Evolutionary conservation across 2,888 invertebrate genomes (phyloP).

Genomic region (Neria commutata): DNA sequence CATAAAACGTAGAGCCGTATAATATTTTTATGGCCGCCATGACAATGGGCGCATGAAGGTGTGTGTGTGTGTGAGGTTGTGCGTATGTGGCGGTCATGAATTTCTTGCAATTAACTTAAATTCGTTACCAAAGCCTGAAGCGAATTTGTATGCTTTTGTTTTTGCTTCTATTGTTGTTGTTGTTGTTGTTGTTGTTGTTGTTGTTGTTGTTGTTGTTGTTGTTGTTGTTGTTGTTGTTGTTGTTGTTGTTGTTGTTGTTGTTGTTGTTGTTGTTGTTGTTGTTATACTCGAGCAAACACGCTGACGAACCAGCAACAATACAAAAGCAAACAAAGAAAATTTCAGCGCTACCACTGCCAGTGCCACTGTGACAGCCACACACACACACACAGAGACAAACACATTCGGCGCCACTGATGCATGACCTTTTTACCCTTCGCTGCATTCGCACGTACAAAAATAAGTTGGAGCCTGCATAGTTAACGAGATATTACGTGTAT

Average conservation of each 20-base stretch:
- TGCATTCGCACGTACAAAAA: neutral
- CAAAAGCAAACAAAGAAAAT: too few relatives aligned
- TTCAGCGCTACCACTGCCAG: too few relatives aligned
- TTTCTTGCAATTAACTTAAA: neutral
- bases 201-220: conserved; percentile 5
- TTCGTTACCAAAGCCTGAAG: neutral
- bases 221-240: conserved; percentile 5
- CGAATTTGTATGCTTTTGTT: neutral
- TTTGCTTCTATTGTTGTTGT: neutral
- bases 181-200: conserved; percentile 6
- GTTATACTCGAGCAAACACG: too few relatives aligned
- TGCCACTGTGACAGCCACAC: too few relatives aligned
- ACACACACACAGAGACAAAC: too few relatives aligned
- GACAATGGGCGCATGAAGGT: neutral
- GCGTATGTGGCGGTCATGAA: neutral
- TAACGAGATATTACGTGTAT: too few relatives aligned
- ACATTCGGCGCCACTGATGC: too few relatives aligned
- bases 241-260: conserved; percentile 10
- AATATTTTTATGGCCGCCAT: neutral
- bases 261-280: conserved; percentile 21
- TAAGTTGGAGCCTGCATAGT: too few relatives aligned
- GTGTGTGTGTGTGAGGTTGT: neutral
- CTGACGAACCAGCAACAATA: too few relatives aligned
- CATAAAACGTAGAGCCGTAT: too few relatives aligned
- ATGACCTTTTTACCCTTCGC: too few relatives aligned